Base-by-base conservation (phyloP, 2,888 invertebrate species). In the Melanostoma mellinum region DNA sequence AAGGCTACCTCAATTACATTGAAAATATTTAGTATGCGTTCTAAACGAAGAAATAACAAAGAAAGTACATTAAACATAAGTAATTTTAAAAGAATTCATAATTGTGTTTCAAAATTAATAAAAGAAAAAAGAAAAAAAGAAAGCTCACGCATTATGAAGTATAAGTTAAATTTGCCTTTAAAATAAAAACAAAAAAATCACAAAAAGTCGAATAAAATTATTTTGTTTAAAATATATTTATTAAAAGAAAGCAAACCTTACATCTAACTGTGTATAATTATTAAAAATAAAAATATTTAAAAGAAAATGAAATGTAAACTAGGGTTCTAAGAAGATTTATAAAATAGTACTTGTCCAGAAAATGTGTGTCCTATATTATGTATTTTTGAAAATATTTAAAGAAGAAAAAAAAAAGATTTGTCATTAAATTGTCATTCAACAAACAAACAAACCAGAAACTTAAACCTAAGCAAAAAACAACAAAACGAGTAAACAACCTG, bases 1-100 rank as follows among this genome's bases (percentile, higher is more conserved):
- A 78, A 58, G 61, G 77, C 82, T 82, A 82, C 82, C 82, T 82
- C 82, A 82, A 82, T 30, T 60, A 73, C 46, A 73, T 73, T 63
- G 50, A 60, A 44, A 33, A 73, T 56, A 77, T 61, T 35, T 58
- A 61, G 53, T 68, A 36, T 69, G 38, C 68, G 53, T 74, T 74
- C 61, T 56, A 33, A 53, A 61, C 3, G 53, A 68, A 63, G n/a
- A n/a, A 10, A n/a, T n/a, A 50, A 42, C 6, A 30, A 30, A 9
- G 33, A 10, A 30, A 50, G 20, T 33, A 0, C 53, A 55, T 36
- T 35, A 55, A 40, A 55, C 30, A 46, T 32, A 42, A 53, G 30
- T 30, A 32, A 20, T 20, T 20, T 20, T 20, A 1, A 20, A 20
- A 1, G 20, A 20, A 20, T 20, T 20, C 20, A 20, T 20, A 20